Conservation (phyloP, 2,888 invertebrate genomes). For the Acrocera orbiculus region DNA sequence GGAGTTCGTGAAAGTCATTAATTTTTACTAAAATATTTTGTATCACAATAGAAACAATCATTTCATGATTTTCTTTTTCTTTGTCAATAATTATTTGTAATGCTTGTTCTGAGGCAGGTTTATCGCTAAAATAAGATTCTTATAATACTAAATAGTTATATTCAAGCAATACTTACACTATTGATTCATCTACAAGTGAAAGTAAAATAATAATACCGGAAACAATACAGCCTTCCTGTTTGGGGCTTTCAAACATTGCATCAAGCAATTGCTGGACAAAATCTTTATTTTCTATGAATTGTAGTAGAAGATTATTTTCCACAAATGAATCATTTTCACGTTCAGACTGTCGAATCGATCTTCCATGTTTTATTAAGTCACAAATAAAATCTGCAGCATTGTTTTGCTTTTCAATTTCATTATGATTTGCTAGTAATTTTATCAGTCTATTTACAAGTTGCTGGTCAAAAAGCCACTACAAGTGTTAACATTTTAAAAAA, state of each 20-base stretch:
- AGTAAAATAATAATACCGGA: constrained; percentile 67
- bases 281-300: constrained; percentile 47
- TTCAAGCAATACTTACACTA: constrained; percentile 10
- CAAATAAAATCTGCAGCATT: constrained; percentile 79
- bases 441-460: constrained; percentile 67
- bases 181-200: constrained; percentile 40
- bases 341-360: constrained; percentile 36
- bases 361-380: constrained; percentile 58
- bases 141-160: not conserved
- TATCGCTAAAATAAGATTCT: constrained; percentile 19
- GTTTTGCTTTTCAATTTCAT: constrained; percentile 58
- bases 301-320: constrained; percentile 46
- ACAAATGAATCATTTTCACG: constrained; percentile 35
- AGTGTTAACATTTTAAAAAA: constrained; percentile 8
- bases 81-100: constrained; percentile 22
- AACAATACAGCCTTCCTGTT: constrained; percentile 53
- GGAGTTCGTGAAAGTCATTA: constrained; percentile 45
- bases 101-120: constrained; percentile 26
- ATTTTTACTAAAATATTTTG: constrained; percentile 46
- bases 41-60: constrained; percentile 42
- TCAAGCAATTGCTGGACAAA: constrained; percentile 51
- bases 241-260: constrained; percentile 53
- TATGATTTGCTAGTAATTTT: constrained; percentile 41
- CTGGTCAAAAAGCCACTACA: constrained; percentile 80
- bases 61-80: constrained; percentile 40